Base-by-base conservation (phyloP, 1,140 invertebrate genomes). In the Marisa cornuarietis region DNA sequence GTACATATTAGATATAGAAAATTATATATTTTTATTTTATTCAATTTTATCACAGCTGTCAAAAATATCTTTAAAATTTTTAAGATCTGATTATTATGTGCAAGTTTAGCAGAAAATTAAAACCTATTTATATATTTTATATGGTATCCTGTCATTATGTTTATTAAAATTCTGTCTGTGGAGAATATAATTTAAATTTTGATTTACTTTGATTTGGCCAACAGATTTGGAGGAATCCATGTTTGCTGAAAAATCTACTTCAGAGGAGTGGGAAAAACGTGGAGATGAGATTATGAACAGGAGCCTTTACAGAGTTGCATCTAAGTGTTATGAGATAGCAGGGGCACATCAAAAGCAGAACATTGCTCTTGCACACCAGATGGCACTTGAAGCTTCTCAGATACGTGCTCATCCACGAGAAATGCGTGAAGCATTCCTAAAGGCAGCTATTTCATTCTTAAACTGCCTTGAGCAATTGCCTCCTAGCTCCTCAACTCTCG, bases 281-380 rank as follows among this genome's bases (percentile, higher is more conserved):
- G 89, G 87, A 24, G 86, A 89, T 31, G 85, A 88, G 14, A 88
- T 89, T 71, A 89, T 87, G 85, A 83, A 82, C 26, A 84, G 87
- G 26, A 79, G 76, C 1, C 71, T 89, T 71, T 90, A 86, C 69
- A 80, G 83, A 58, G 84, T 89, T 0, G 89, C 89, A 51, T 87
- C 87, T 11, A 90, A 89, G 74, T 89, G 88, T 73, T 90, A 86
- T 76, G 74, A 61, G 14, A 85, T 82, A 54, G 85, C 83, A 26
- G 72, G 82, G 49, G 58, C 78, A 82, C 54, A 77, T 20, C 81
- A 81, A 14, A 85, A 83, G 74, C 84, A 86, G 61, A 86, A 85
- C 24, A 74, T 88, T 3, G 87, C 87, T 14, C 42, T 84, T 7
- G 88, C 89, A n/a, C 86, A 87, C 76, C 83, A 85, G 71, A 82